Evolutionary conservation across 2,797 vertebrate genomes (phyloP).

Genomic region (Peromyscus attwateri): DNA sequence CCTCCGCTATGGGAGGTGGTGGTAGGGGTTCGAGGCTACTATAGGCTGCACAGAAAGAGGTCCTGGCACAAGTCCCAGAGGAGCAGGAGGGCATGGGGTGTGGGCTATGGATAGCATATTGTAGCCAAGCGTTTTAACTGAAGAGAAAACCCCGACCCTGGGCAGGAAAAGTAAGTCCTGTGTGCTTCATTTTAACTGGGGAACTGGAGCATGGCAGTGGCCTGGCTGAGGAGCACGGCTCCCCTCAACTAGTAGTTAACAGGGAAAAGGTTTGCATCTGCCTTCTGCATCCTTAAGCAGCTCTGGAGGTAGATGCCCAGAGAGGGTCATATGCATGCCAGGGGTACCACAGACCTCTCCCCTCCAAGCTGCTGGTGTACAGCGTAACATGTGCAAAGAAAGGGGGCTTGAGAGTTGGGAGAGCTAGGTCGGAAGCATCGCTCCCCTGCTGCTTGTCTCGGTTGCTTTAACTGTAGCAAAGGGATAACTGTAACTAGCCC

Average conservation of each 20-base stretch:
- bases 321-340: rapidly evolving
- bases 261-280: not conserved
- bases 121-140: not conserved
- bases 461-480: not conserved
- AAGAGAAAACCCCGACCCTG: not conserved
- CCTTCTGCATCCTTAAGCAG: not conserved
- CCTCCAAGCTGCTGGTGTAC: not conserved
- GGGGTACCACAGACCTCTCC: not conserved
- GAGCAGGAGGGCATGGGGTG: not conserved
- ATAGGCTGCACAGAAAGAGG: not conserved
- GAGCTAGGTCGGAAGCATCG: not conserved
- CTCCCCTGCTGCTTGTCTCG: not conserved
- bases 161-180: not conserved
- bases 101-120: not conserved
- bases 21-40: no score
- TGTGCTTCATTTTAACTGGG: not conserved
- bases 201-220: not conserved
- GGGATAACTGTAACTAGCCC: not conserved
- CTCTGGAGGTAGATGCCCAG: not conserved
- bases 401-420: not conserved
- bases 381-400: not conserved
- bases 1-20: not conserved
- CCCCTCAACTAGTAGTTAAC: not conserved
- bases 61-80: rapidly evolving
- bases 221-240: not conserved